A percentile compares a stretch with the other conserved stretches of the same genome.
These are phyloP conservation scores for Bombus pascuorum DNA, from an alignment of 1,140 invertebrate species.

Conservation along the genomic window DNA sequence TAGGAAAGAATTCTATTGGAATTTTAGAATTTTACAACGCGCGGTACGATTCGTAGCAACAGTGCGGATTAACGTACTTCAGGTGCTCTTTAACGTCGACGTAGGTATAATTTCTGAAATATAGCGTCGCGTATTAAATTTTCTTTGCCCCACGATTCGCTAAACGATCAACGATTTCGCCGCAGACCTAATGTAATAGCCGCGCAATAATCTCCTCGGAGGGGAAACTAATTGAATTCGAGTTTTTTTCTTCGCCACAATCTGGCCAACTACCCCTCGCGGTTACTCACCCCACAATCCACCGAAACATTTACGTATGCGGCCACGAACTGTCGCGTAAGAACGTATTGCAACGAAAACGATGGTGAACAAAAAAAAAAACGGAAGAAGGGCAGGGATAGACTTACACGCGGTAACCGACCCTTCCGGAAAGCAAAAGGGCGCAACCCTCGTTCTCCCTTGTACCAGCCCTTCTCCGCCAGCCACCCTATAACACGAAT, in stretches of 20 bases:
- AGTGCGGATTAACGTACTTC: neutral
- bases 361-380: constrained; percentile 51
- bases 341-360: constrained; percentile 60
- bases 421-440: constrained; percentile 71
- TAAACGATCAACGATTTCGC: neutral
- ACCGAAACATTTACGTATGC: constrained; percentile 58
- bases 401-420: constrained; percentile 70
- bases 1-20: neutral
- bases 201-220: neutral
- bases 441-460: constrained; percentile 67
- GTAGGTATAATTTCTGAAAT: neutral
- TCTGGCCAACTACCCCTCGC: constrained; percentile 32
- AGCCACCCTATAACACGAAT: constrained; percentile 74
- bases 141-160: neutral
- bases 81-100: neutral
- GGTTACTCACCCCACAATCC: constrained; percentile 59
- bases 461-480: constrained; percentile 47
- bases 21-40: neutral
- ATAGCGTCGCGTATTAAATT: neutral
- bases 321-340: constrained; percentile 63
- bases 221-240: constrained; percentile 57
- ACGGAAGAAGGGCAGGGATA: constrained; percentile 66
- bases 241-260: constrained; percentile 34
- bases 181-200: neutral
- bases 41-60: neutral